Conservation (phyloP, 2,888 invertebrate genomes). For the Desoria tigrina region DNA sequence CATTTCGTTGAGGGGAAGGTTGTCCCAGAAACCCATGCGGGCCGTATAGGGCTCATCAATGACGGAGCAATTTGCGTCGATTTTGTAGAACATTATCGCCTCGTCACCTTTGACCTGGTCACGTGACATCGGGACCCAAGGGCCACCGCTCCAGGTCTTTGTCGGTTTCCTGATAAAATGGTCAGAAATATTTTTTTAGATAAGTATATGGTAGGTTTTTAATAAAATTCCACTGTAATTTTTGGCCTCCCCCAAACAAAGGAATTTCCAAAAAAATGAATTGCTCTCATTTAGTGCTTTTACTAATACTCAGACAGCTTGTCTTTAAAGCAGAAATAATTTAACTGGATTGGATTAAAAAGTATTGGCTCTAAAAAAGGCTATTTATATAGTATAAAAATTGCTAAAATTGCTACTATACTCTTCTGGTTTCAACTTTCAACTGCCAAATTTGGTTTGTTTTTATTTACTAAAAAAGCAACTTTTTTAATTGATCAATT, state of each 20-base stretch:
- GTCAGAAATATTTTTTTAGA: neutral
- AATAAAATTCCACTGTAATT: slow-evolving; percentile 10
- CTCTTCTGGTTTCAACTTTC: no score
- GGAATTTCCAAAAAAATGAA: no score
- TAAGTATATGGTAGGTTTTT: neutral
- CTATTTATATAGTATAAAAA: no score
- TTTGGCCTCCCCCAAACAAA: neutral
- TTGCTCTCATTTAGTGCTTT: no score
- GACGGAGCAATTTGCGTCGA: slow-evolving; percentile 40
- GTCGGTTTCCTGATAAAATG: slow-evolving; percentile 37
- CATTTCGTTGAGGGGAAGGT: slow-evolving; percentile 49
- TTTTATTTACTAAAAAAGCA: no score
- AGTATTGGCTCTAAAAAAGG: no score
- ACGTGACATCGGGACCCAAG: slow-evolving; percentile 46
- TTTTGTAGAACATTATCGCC: slow-evolving; percentile 45
- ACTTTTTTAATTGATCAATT: no score
- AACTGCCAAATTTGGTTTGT: no score
- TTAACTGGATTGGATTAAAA: no score
- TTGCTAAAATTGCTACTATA: no score
- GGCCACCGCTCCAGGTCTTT: slow-evolving; percentile 40
- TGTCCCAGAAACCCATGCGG: slow-evolving; percentile 53
- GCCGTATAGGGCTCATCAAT: slow-evolving; percentile 48
- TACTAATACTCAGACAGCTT: no score
- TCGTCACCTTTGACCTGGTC: slow-evolving; percentile 50
- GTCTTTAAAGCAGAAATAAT: no score